Evolutionary conservation across 1,140 invertebrate species (phyloP).

Genomic region (Charaxes varanes): DNA sequence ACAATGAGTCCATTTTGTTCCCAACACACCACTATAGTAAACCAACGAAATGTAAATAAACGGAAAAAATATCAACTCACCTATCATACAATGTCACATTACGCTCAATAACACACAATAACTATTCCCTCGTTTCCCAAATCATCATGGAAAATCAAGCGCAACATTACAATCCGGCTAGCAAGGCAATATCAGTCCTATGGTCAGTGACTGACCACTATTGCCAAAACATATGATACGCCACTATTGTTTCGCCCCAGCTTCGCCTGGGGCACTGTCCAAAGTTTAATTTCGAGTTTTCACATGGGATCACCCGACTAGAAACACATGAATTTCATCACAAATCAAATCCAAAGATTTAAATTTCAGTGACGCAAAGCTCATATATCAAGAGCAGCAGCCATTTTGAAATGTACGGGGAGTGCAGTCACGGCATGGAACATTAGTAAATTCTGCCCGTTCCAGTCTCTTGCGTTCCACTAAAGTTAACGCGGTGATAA

Average conservation of each 20-base stretch:
- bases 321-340: slow-evolving; percentile 48
- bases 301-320: slow-evolving; percentile 48
- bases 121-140: slow-evolving; percentile 60
- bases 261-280: slow-evolving; percentile 41
- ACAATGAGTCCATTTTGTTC: slow-evolving; percentile 60
- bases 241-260: slow-evolving; percentile 55
- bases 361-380: slow-evolving; percentile 74
- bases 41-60: slow-evolving; percentile 66
- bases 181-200: slow-evolving; percentile 67
- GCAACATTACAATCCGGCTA: slow-evolving; percentile 65
- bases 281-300: slow-evolving; percentile 46
- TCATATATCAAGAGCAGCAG: slow-evolving; percentile 74
- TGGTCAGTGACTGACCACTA: slow-evolving; percentile 61
- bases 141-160: slow-evolving; percentile 66
- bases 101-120: slow-evolving; percentile 67
- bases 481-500: slow-evolving; percentile 35
- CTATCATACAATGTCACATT: slow-evolving; percentile 74
- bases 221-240: slow-evolving; percentile 71
- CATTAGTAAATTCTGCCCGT: slow-evolving; percentile 60
- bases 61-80: slow-evolving; percentile 51
- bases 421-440: slow-evolving; percentile 74
- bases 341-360: slow-evolving; percentile 63
- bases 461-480: slow-evolving; percentile 38
- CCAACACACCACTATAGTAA: slow-evolving; percentile 36
- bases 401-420: slow-evolving; percentile 75